Base-by-base conservation (phyloP, 2,888 invertebrate genomes). In the Sesia apiformis region DNA sequence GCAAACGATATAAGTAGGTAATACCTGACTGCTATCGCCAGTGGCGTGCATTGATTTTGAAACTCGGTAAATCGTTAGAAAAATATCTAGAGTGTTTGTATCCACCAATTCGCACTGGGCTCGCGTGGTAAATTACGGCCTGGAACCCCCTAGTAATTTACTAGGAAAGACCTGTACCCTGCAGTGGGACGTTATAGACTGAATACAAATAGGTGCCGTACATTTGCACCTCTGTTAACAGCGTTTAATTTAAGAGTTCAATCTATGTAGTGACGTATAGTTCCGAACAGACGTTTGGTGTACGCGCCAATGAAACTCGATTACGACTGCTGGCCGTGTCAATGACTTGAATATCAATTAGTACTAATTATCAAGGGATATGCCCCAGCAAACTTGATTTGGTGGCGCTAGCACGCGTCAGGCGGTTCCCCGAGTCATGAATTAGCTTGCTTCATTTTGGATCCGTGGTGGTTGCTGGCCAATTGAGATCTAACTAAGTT, bases 301-400 rank as follows among this genome's bases (percentile, higher is more conserved):
- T 66, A 71, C 69, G 65, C 69, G 74, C 74, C 74, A 72, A 70
- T 67, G 74, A 77, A 84, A 91, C 87, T 91, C 83, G 87, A 91
- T 91, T 91, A 91, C 81, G 78, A 67, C 81, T 79, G 84, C 80
- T 87, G 85, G 80, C 84, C 89, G 90, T 87, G 91, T 90, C 91
- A 91, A 91, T 91, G 91, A 91, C 91, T 91, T 90, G 91, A 91
- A 92, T 92, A 92, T 92, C 92, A 92, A 92, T 92, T 92, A 92
- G 87, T 85, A 87, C 87, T 86, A 85, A 89, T 88, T 88, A 88
- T 84, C 89, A 91, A 91, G 88, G 89, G 88, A 88, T 81, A 76
- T 75, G 76, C 68, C 70, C 73, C 74, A 65, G 74, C 74, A 81
- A 88, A 88, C 87, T 84, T 81, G 87, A 87, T 86, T 87, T 87